Base-by-base conservation (phyloP, 2,888 invertebrate genomes). In the Lithophane ornitopus region DNA sequence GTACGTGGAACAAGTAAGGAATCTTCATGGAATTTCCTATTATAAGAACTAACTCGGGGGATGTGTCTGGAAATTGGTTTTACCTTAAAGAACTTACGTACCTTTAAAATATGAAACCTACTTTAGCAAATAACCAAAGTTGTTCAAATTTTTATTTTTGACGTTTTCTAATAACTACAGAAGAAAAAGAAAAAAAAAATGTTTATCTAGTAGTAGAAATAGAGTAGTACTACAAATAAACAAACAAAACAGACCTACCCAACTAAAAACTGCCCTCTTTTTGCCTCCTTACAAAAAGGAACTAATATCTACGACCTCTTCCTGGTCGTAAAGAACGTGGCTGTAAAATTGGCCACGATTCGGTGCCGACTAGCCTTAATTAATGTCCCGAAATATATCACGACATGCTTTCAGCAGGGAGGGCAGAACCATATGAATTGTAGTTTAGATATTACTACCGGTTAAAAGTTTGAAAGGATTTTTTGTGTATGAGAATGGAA, bases 301-400 rank as follows among this genome's bases (percentile, higher is more conserved):
- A 49, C 39, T 34, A n/a, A 65, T 52, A 70, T 78, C 34, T 78
- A 70, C 59, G 44, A 69, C n/a, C 52, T 78, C 74, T 75, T 81
- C 73, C 70, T 74, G 59, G 63, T 39, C 41, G 82, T 83, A 86
- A 86, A 86, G 78, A 71, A 74, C 54, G 39, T 54, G 46, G 70
- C 72, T 74, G 80, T 88, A 79, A 86, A 89, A 86, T 85, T 84
- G 85, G 78, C 83, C 75, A 26, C 78, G 71, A 80, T 77, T 80
- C 82, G 78, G 76, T 74, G 78, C 71, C 71, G 82, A 75, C 82
- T 76, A 73, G 78, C 52, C 77, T 65, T 87, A 89, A 90, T 86
- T 84, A 90, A 90, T 90, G 84, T 73, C 74, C 76, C 78, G 66
- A 81, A 79, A 88, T 90, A 89, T 89, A 85, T 90, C 87, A 89